Conservation (phyloP, 1,140 invertebrate genomes). For the Zaprionus davidi region DNA sequence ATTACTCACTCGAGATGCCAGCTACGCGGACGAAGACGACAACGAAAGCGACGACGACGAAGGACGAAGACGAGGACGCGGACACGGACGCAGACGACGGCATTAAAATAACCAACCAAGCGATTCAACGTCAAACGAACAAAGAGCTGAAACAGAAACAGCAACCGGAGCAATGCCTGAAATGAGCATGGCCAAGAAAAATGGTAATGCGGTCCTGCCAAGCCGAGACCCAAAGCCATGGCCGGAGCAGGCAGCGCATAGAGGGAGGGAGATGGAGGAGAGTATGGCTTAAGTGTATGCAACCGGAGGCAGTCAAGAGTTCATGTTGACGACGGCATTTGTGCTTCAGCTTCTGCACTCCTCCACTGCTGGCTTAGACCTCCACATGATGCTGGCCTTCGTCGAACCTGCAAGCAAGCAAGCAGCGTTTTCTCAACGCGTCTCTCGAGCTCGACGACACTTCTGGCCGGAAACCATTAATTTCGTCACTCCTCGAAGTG, state of each 20-base stretch:
- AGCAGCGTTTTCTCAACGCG: slow-evolving; percentile 68
- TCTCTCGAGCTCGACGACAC: slow-evolving; percentile 59
- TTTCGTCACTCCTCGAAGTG: slow-evolving; percentile 77
- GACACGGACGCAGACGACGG: slow-evolving; percentile 43
- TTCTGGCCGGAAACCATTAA: slow-evolving; percentile 78
- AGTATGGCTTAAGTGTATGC: slow-evolving; percentile 39
- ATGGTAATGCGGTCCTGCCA: slow-evolving; percentile 69
- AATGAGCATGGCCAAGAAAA: slow-evolving; percentile 79
- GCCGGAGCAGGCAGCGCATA: not conserved
- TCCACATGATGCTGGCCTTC: slow-evolving; percentile 39
- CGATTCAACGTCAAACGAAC: slow-evolving; percentile 76
- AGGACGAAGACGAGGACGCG: not conserved
- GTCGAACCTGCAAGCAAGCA: slow-evolving; percentile 8
- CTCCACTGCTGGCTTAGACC: slow-evolving; percentile 20
- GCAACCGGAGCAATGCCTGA: slow-evolving; percentile 48
- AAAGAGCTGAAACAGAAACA: slow-evolving; percentile 52
- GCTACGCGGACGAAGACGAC: slow-evolving; percentile 20
- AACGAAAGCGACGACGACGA: slow-evolving; percentile 12
- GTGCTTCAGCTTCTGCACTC: slow-evolving; percentile 17
- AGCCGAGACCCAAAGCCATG: slow-evolving; percentile 36
- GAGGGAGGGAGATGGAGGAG: not conserved
- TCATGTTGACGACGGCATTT: slow-evolving; percentile 38
- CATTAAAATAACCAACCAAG: slow-evolving; percentile 81
- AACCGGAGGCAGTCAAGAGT: slow-evolving; percentile 44
- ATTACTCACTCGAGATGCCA: slow-evolving; percentile 81